Conservation (phyloP, 1,140 invertebrate genomes). For the Acromyrmex charruanus region DNA sequence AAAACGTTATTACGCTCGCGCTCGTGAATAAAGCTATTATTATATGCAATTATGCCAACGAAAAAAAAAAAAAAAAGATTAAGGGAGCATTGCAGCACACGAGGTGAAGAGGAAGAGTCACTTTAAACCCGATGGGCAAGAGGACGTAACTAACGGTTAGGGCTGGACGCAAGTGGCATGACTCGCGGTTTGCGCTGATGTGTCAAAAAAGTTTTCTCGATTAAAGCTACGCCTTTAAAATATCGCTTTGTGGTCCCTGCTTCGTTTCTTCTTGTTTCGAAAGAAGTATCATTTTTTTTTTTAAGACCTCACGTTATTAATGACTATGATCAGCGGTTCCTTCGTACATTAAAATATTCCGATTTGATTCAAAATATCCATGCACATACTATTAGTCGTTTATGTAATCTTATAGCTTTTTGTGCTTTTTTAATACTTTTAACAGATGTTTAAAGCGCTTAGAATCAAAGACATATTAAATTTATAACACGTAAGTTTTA, state of each 20-base stretch:
- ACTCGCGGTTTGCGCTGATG: slow-evolving; percentile 67
- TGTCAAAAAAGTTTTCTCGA: slow-evolving; percentile 69
- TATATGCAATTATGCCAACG: slow-evolving; percentile 71
- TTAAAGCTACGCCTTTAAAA: slow-evolving; percentile 53
- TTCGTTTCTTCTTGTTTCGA: slow-evolving; percentile 40
- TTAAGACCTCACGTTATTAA: not conserved
- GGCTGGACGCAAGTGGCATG: slow-evolving; percentile 55
- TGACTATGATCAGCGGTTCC: not conserved
- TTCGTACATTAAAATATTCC: not conserved
- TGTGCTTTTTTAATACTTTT: not conserved
- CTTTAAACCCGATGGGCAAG: slow-evolving; percentile 36
- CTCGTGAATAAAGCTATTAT: slow-evolving; percentile 72
- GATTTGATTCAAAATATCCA: not conserved
- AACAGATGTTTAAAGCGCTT: not conserved
- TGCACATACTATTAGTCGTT: not conserved
- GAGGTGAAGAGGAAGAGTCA: slow-evolving; percentile 15
- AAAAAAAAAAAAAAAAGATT: slow-evolving; percentile 61
- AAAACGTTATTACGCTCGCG: slow-evolving; percentile 75
- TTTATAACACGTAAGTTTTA: not conserved
- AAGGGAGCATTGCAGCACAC: slow-evolving; percentile 18
- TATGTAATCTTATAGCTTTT: not conserved
- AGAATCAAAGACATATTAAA: not conserved
- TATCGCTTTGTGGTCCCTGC: not conserved
- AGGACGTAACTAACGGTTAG: slow-evolving; percentile 38
- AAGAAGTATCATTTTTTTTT: slow-evolving; percentile 3